Evolutionary conservation across 2,888 invertebrate genomes (phyloP), one percentile per base, ranked within the genome.

Genomic region (Ophion obscuratus): DNA sequence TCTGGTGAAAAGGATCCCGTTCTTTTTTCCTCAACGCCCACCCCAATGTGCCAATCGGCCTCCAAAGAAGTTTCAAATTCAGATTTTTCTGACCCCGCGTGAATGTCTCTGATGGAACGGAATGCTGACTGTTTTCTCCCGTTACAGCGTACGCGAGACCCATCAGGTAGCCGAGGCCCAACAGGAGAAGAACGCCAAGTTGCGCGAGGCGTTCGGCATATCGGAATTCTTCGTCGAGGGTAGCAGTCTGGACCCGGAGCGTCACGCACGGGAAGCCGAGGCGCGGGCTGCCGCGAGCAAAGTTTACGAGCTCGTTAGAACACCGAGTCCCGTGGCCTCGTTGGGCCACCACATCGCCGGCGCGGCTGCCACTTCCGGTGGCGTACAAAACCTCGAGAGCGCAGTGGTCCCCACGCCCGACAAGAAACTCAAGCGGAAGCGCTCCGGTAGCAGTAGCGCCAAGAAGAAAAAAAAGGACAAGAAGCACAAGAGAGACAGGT

Each of bases 81-180:
- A n/a, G 14, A 40, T n/a, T 40, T 67, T 11, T n/a, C 2, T 17
- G 47, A 14, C 4, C 4, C 17, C 17, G 17, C 14, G 5, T 17
- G 17, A 0, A 14, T 14, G 17, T 53, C 17, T 11, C 14, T 9
- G 31, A 17, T 31, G 7, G 2, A 17, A 11, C 11, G 4, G 10
- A 53, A 70, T 44, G 36, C n/a, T 1, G 64, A 75, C 31, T 20
- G 5, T 80, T 71, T 14, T 71, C 27, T 36, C 9, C 20, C 20
- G 24, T 94, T 94, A 14, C 95, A 98, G 98, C 95, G 98, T 98
- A 87, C 97, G 97, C 87, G 99, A 99, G 94, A 99, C 98, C 70
- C 99, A 99, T 95, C 98, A 99, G 94, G 96, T 98, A 88, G 99
- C 99, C 0, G 98, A 98, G 94, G 99, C 99, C 36, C 99, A 99